These are phyloP conservation scores for Montipora cactus DNA, from an alignment of 64 coral and sea anemone genomes.

Conservation along the genomic window DNA sequence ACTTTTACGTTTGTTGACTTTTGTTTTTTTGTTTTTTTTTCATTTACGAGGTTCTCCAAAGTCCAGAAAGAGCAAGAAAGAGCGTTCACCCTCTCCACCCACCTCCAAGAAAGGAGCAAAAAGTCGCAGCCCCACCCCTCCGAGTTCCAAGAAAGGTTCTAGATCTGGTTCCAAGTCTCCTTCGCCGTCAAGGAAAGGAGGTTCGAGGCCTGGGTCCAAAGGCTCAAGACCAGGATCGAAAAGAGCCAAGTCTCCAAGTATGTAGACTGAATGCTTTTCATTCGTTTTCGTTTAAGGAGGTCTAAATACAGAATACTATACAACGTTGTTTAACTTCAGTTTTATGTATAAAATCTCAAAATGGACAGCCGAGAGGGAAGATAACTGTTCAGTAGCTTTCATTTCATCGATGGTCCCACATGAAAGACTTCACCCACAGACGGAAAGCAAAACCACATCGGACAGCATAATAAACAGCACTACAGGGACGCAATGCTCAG, in stretches of 20 bases:
- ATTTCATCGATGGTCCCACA: too few relatives aligned
- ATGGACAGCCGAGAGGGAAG: background rate
- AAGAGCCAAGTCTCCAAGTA: slow-evolving; percentile 90
- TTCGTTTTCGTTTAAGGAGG: too few relatives aligned
- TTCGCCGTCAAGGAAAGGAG: slow-evolving; percentile 80
- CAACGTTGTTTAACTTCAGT: background rate
- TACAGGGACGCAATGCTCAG: background rate
- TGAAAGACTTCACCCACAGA: background rate
- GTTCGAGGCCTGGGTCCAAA: slow-evolving; percentile 82
- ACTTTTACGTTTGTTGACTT: background rate
- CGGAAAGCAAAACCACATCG: background rate
- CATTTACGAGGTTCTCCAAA: slow-evolving; percentile 70
- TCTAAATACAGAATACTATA: too few relatives aligned
- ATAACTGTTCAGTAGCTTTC: too few relatives aligned
- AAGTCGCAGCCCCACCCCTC: slow-evolving; percentile 81
- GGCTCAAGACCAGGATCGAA: slow-evolving; percentile 89
- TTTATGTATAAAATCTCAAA: background rate
- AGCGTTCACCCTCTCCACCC: slow-evolving; percentile 81
- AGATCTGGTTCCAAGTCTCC: slow-evolving; percentile 90
- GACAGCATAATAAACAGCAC: background rate
- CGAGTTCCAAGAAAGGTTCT: slow-evolving; percentile 71
- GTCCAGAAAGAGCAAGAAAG: slow-evolving; percentile 81
- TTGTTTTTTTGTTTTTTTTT: background rate
- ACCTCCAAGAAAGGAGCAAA: slow-evolving; percentile 82
- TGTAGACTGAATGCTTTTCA: background rate